These are phyloP conservation scores for Parazoanthus atlanticus DNA, from an alignment of 92 coral and sea anemone species.

Conservation along the genomic window DNA sequence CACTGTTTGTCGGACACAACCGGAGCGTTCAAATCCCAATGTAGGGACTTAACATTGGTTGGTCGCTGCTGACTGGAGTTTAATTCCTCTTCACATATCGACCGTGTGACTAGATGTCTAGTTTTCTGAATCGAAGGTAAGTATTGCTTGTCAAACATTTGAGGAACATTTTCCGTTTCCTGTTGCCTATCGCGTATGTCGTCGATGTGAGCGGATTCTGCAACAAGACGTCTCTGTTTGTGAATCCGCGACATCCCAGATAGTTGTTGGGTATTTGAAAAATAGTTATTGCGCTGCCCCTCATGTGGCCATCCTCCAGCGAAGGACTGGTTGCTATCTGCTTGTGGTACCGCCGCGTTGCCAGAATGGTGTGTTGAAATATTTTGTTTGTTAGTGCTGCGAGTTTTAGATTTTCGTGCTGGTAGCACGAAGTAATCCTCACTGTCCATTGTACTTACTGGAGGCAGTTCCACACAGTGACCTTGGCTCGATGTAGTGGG, in stretches of 20 bases:
- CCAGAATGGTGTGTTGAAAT: not conserved
- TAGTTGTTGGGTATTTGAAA: not conserved
- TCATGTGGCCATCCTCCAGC: no score
- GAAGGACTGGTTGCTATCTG: no score
- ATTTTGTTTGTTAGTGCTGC: not conserved
- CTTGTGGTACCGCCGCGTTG: no score
- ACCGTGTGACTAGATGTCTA: not conserved
- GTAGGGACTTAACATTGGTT: not conserved
- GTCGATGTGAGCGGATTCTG: not conserved
- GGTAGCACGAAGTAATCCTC: not conserved
- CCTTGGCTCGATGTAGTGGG: not conserved
- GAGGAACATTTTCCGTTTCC: not conserved
- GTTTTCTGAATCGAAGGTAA: not conserved
- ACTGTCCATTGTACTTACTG: not conserved
- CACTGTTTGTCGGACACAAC: not conserved
- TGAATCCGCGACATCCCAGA: not conserved
- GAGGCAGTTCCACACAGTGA: not conserved
- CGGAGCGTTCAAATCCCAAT: not conserved
- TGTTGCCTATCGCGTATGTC: not conserved
- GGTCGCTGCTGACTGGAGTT: not conserved
- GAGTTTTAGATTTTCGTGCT: not conserved
- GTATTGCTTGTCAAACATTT: not conserved
- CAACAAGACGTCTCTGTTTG: not conserved
- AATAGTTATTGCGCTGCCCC: not conserved
- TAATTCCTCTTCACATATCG: not conserved